phyloP scores from a whole-genome alignment of 2,888 invertebrate species.

The Lasioglossum zephyrum region DNA sequence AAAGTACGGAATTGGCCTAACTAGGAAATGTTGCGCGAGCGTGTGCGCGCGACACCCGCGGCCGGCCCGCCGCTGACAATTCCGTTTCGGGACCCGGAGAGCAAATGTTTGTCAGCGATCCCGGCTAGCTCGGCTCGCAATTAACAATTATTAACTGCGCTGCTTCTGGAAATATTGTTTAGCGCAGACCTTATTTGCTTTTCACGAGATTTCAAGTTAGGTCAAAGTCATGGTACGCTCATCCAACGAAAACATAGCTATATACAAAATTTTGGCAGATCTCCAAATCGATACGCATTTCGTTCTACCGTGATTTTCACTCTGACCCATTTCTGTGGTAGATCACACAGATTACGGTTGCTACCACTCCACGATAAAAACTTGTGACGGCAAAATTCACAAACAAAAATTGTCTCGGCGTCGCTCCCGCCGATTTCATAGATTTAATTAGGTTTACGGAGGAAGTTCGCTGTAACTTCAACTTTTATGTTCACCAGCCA shows the following conservation, averaged over 20 bases:
- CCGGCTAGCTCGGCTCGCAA: not conserved
- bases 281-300: not conserved
- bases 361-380: not conserved
- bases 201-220: not conserved
- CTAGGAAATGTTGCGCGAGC: slow-evolving; percentile 69
- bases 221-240: too few relatives aligned
- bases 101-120: not conserved
- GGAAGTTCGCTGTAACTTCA: not conserved
- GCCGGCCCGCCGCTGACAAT: not conserved
- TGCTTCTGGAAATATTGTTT: not conserved
- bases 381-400: not conserved
- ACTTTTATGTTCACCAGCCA: not conserved
- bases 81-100: not conserved
- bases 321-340: not conserved
- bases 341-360: not conserved
- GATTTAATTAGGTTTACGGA: not conserved
- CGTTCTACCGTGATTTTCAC: not conserved
- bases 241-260: too few relatives aligned
- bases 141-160: not conserved
- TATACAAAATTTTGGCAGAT: not conserved
- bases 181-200: not conserved
- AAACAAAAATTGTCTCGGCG: not conserved
- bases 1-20: slow-evolving; percentile 78
- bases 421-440: not conserved
- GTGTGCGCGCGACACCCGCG: not conserved